A percentile compares a stretch with the other conserved stretches of the same genome.
Evolutionary conservation across 2,113 vertebrate genomes (phyloP).

Genomic region (Xenotilapia flavipinnis): DNA sequence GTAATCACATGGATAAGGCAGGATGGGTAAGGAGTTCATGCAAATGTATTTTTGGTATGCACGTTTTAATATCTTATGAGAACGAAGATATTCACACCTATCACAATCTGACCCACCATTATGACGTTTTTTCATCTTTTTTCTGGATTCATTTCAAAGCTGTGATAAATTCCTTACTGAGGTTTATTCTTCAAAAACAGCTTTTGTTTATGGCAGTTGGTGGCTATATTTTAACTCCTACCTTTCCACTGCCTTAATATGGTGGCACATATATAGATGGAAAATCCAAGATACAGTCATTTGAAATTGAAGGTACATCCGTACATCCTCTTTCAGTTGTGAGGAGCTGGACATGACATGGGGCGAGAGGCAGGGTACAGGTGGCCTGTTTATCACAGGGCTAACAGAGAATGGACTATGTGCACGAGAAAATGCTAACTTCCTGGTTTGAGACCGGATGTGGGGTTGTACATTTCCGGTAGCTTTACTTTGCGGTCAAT

Average conservation of each 20-base stretch:
- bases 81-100: accelerated
- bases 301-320: not conserved
- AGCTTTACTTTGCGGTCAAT: no score
- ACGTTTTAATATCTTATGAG: not conserved
- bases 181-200: not conserved
- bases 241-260: not conserved
- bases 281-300: accelerated
- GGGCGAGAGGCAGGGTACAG: not conserved
- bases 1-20: not conserved
- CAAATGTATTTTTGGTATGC: not conserved
- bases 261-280: not conserved
- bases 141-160: not conserved
- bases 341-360: not conserved
- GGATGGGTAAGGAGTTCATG: not conserved
- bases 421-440: no score
- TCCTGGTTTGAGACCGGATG: no score
- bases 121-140: not conserved
- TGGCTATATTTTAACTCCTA: not conserved
- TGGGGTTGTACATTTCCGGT: no score
- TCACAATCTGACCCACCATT: not conserved
- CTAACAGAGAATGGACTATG: not conserved
- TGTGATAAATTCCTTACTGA: not conserved
- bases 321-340: not conserved
- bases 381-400: not conserved
- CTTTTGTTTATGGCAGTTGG: not conserved